phyloP scores from a whole-genome alignment of 1,140 invertebrate genomes.

The Trachymyrmex septentrionalis region DNA sequence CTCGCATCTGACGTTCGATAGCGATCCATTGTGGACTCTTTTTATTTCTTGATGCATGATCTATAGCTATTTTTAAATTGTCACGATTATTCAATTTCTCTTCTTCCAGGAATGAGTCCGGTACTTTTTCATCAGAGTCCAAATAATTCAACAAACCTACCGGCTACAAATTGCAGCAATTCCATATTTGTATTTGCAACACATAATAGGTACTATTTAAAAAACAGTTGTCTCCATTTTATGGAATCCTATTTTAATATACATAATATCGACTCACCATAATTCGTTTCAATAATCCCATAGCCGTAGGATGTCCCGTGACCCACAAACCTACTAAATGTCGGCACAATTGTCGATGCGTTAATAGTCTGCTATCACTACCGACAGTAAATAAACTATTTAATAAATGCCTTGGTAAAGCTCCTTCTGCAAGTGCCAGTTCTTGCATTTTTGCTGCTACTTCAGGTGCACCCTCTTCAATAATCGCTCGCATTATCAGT shows the following conservation, averaged over 20 bases:
- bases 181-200: constrained; percentile 41
- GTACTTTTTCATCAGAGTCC: constrained; percentile 95
- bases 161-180: constrained; percentile 87
- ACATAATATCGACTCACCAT: constrained; percentile 89
- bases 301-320: constrained; percentile 96
- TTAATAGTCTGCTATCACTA: constrained; percentile 92
- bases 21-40: constrained; percentile 90
- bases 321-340: constrained; percentile 99
- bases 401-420: constrained; percentile 96
- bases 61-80: constrained; percentile 97
- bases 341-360: constrained; percentile 96
- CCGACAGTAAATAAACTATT: constrained; percentile 95
- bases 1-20: constrained; percentile 91
- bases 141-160: constrained; percentile 96
- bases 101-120: constrained; percentile 90
- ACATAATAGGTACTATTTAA: constrained; percentile 28
- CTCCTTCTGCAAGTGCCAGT: constrained; percentile 98
- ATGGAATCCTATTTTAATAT: neutral
- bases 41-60: constrained; percentile 90
- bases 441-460: constrained; percentile 98
- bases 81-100: constrained; percentile 95
- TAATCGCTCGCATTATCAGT: constrained; percentile 98
- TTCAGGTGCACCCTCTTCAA: constrained; percentile 97
- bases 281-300: constrained; percentile 95
- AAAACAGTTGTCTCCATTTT: neutral